Base-by-base conservation (phyloP, 1,140 invertebrate species). In the Delia radicum region DNA sequence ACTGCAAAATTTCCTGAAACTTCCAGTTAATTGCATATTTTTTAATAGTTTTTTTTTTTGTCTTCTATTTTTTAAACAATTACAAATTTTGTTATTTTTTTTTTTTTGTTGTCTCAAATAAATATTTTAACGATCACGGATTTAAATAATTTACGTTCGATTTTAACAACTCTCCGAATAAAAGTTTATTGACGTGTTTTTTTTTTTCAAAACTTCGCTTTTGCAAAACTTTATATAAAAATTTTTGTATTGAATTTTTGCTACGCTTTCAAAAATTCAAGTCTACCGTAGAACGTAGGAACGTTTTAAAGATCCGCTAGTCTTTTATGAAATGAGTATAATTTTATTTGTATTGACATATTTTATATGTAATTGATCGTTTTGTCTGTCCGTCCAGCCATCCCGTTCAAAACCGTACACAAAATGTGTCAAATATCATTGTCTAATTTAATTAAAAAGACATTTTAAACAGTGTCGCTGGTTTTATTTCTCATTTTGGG, bases 21-120 rank as follows among this genome's bases (percentile, higher is more conserved):
- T 81, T 72, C 81, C 80, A n/a, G 82, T 73, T 63, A 85, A 78
- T 79, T 84, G 80, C 83, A 81, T 82, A 72, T 79, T 75, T 15
- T 55, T 18, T 21, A 42, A 27, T 29, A 61, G n/a, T 31, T 62
- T 29, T 61, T 33, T 29, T 74, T 8, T 69, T 48, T 31, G 10
- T 31, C 6, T 31, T 28, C 3, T 28, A 24, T 74, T 42, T 37
- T 62, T 37, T 74, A 24, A 24, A 33, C 27, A 62, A 27, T 3
- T 3, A 26, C 74, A n/a, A 21, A 42, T 46, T 28, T 37, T 31
- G 12, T 55, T 55, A 21, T 21, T 21, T 21, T 21, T n/a, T 21
- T n/a, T n/a, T 55, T 55, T 6, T 1, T 21, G 4, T 2, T 55
- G 0, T 21, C 2, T 55, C 2, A n/a, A n/a, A n/a, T n/a, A n/a